Conservation (phyloP, 2,113 vertebrate genomes). For the Ifrita kowaldi region DNA sequence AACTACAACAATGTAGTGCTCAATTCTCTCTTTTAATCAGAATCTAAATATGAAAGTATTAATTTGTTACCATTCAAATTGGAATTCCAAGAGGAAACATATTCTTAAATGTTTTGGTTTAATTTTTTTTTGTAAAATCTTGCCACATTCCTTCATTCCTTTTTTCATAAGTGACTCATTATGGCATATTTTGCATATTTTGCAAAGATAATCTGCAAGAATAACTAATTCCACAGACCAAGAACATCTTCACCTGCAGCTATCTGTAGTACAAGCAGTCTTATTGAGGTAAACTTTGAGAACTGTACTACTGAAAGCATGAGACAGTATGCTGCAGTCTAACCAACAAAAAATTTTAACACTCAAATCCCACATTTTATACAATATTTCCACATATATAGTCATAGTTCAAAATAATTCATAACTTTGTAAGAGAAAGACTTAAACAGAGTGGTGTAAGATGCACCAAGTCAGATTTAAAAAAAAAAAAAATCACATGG, state of each 20-base stretch:
- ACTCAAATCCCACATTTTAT: neutral
- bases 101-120: neutral
- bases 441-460: neutral
- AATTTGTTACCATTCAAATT: neutral
- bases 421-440: neutral
- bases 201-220: neutral
- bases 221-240: neutral
- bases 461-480: neutral
- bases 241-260: neutral
- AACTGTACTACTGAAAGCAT: neutral
- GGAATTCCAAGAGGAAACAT: neutral
- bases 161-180: neutral
- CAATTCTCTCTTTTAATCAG: neutral
- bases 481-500: fast-evolving
- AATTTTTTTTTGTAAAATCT: neutral
- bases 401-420: neutral
- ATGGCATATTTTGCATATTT: neutral
- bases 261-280: neutral
- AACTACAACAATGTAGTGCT: neutral
- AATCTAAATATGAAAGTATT: neutral
- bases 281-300: neutral
- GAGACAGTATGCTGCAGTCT: neutral
- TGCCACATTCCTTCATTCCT: neutral
- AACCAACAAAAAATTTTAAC: neutral
- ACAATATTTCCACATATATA: neutral